Percentiles rank a stretch among this genome's conserved stretches.
Evolutionary conservation across 2,888 invertebrate species (phyloP).

Genomic region (Xanthostigma xanthostigma): DNA sequence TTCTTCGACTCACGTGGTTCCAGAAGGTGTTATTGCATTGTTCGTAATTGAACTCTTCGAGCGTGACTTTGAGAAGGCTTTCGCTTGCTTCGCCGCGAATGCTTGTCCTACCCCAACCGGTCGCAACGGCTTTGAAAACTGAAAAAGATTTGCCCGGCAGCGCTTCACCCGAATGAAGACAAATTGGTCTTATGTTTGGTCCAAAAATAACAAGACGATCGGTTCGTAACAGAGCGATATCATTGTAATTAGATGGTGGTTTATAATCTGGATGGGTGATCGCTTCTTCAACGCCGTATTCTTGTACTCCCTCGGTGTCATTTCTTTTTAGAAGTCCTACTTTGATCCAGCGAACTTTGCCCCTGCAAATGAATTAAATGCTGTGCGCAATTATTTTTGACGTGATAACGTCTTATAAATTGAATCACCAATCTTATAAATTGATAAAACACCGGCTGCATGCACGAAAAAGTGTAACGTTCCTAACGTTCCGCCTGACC

Average conservation of each 20-base stretch:
- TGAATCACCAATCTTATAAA: too few relatives aligned
- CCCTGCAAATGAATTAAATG: too few relatives aligned
- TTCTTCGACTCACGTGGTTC: constrained; percentile 13
- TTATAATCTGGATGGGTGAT: constrained; percentile 24
- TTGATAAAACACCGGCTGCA: too few relatives aligned
- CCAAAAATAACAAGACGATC: constrained; percentile 20
- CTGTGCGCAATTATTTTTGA: too few relatives aligned
- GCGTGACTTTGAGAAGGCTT: constrained; percentile 30
- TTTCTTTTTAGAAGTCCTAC: too few relatives aligned
- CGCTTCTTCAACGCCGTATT: constrained; percentile 14
- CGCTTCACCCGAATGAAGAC: constrained; percentile 16
- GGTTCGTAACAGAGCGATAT: constrained; percentile 27
- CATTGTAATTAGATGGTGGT: constrained; percentile 24
- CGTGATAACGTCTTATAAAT: too few relatives aligned
- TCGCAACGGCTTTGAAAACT: constrained; percentile 18
- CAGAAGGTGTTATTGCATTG: constrained; percentile 21
- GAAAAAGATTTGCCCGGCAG: not conserved
- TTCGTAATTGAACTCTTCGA: constrained; percentile 20
- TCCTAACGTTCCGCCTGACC: too few relatives aligned
- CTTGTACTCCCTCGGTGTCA: constrained; percentile 5
- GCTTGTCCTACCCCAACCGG: constrained; percentile 22
- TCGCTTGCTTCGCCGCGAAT: constrained; percentile 2
- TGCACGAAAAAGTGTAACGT: too few relatives aligned
- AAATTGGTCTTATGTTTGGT: constrained; percentile 22
- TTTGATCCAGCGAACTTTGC: too few relatives aligned